Conservation (phyloP, 2,113 vertebrate genomes). For the Bambusicola thoracicus region DNA sequence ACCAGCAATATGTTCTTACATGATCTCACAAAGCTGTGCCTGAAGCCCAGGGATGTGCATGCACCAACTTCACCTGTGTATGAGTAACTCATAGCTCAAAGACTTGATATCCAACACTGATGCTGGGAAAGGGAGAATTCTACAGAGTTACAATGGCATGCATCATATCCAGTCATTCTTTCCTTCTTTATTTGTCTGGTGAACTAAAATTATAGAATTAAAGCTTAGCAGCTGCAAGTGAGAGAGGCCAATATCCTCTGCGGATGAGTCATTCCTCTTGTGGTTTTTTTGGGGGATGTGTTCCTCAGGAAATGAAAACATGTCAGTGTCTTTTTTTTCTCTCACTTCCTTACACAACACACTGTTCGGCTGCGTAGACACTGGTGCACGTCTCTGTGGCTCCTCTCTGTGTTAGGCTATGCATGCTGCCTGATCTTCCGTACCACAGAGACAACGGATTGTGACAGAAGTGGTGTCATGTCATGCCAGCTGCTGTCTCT, state of each 20-base stretch:
- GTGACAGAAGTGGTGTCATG: background rate
- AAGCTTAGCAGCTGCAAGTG: constrained; percentile 20
- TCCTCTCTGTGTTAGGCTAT: background rate
- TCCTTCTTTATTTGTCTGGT: background rate
- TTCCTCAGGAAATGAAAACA: constrained; percentile 53
- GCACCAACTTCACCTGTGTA: background rate
- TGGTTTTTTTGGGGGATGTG: background rate
- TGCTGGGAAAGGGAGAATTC: background rate
- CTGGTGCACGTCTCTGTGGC: background rate
- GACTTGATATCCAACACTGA: background rate
- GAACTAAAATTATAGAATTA: constrained; percentile 19
- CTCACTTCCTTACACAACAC: background rate
- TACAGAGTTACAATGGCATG: background rate
- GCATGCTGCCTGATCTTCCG: background rate
- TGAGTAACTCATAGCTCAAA: background rate
- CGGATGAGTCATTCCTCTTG: constrained; percentile 21
- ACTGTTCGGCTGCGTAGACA: background rate
- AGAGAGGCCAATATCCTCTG: background rate
- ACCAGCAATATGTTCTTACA: background rate
- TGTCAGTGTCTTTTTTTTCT: background rate
- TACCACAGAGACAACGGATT: background rate
- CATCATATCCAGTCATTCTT: background rate
- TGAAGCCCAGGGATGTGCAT: background rate
- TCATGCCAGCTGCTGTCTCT: background rate
- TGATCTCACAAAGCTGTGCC: background rate